A percentile compares a stretch with the other conserved stretches of the same genome.
Evolutionary conservation across 2,797 vertebrate genomes (phyloP).

Genomic region (Chiloscyllium punctatum): DNA sequence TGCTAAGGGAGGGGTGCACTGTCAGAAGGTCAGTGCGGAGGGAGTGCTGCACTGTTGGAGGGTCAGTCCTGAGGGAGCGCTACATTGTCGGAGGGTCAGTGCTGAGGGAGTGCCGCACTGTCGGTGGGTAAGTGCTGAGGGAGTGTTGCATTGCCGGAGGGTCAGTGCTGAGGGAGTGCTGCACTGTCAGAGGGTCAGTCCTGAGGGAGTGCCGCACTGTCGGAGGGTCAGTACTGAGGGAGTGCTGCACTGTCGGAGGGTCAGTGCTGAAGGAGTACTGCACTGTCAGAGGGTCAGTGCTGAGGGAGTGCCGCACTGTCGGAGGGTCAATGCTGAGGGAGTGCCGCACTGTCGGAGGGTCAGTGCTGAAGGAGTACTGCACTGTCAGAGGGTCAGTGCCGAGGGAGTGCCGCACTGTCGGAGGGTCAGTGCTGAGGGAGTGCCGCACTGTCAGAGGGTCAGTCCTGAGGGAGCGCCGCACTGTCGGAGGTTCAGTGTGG

Average conservation of each 20-base stretch:
- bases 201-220: background rate
- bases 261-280: too few relatives aligned
- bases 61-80: too few relatives aligned
- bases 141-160: too few relatives aligned
- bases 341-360: background rate
- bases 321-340: background rate
- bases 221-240: background rate
- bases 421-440: background rate
- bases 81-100: background rate
- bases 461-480: background rate
- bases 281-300: background rate
- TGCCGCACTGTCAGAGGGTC: background rate
- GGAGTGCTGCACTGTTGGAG: too few relatives aligned
- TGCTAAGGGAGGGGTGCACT: too few relatives aligned
- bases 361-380: background rate
- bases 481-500: too few relatives aligned
- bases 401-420: too few relatives aligned
- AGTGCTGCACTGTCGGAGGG: background rate
- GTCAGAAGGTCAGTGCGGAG: too few relatives aligned
- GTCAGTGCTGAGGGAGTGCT: background rate
- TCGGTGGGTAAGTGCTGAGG: too few relatives aligned
- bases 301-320: background rate
- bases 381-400: too few relatives aligned
- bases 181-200: background rate
- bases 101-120: background rate